These are phyloP conservation scores for Parascotia fuliginaria DNA, from an alignment of 2,888 invertebrate genomes.

Conservation along the genomic window DNA sequence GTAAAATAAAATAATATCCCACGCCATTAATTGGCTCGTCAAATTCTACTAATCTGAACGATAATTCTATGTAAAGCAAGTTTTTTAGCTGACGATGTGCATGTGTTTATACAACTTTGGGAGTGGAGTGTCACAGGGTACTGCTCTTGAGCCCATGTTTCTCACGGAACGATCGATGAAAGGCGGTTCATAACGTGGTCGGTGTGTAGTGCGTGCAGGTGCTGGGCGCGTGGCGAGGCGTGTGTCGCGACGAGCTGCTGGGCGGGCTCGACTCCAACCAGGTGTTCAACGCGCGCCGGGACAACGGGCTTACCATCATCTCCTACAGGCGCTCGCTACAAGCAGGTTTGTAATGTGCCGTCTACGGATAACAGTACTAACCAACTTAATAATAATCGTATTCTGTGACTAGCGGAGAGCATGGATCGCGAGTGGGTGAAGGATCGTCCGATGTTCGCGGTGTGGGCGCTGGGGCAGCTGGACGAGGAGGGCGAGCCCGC, in stretches of 20 bases:
- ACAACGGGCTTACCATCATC: slow-evolving; percentile 91
- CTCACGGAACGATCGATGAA: no score
- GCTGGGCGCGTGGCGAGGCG: slow-evolving; percentile 93
- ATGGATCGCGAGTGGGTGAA: slow-evolving; percentile 91
- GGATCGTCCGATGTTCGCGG: slow-evolving; percentile 88
- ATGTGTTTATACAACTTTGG: no score
- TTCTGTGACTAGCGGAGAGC: slow-evolving; percentile 87
- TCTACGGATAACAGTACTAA: no score
- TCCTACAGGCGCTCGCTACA: slow-evolving; percentile 91
- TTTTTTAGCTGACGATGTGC: no score
- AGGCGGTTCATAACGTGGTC: background rate
- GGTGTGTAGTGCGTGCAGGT: slow-evolving; percentile 91
- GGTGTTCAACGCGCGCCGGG: slow-evolving; percentile 89
- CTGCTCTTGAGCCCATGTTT: no score
- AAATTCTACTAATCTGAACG: no score
- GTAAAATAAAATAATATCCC: no score
- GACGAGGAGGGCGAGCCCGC: slow-evolving; percentile 92
- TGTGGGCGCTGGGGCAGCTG: slow-evolving; percentile 94
- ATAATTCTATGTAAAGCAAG: no score
- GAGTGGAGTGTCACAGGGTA: no score
- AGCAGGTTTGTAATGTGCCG: slow-evolving; percentile 82
- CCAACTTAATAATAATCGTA: no score
- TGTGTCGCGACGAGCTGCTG: slow-evolving; percentile 93
- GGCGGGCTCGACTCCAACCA: slow-evolving; percentile 94
- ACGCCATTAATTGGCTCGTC: no score